Evolutionary conservation across 1,140 invertebrate species (phyloP), one percentile per base, ranked within the genome.

Genomic region (Pteromalus puparum): DNA sequence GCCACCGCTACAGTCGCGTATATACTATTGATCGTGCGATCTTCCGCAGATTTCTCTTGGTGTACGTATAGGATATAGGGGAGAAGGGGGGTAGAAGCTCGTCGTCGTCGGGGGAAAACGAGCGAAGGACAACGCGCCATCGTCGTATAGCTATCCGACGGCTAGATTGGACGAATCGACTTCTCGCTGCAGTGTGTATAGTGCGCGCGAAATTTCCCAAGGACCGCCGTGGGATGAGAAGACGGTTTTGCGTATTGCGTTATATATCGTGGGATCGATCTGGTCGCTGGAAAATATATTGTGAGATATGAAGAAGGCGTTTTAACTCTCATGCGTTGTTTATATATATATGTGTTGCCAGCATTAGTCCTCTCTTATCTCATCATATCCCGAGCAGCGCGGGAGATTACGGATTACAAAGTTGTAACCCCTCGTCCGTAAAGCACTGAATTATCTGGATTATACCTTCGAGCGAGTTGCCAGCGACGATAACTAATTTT

Each of bases 21-120:
- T 30, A 26, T 48, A 18, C 38, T 84, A 84, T 84, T 84, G 83
- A 84, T 84, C 82, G 68, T 21, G 61, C 82, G 82, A 84, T 84
- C 76, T 79, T 34, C 83, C 78, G 28, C 82, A 72, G 82, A 83
- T 77, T 78, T 38, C 18, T 30, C 81, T 21, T 1, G 6, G 0
- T 61, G 21, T 61, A 4, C 5, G 21, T 61, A 15, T 53, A 2
- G 0, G 0, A 18, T 53, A 18, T 18, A 18, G 4, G n/a, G 5
- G 46, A 15, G 12, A 12, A 7, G 42, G 65, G 3, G 48, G 38
- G 26, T 21, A 80, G 53, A 21, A 53, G 76, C 28, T 61, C 28
- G 28, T 61, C 12, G 79, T 73, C 38, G 38, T 34, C 34, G 34
- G 46, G 80, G 72, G 74, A 77, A 83, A 77, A 48, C 42, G 34